phyloP scores from a whole-genome alignment of 2,888 invertebrate genomes.

The Agrochola lychnidis region DNA sequence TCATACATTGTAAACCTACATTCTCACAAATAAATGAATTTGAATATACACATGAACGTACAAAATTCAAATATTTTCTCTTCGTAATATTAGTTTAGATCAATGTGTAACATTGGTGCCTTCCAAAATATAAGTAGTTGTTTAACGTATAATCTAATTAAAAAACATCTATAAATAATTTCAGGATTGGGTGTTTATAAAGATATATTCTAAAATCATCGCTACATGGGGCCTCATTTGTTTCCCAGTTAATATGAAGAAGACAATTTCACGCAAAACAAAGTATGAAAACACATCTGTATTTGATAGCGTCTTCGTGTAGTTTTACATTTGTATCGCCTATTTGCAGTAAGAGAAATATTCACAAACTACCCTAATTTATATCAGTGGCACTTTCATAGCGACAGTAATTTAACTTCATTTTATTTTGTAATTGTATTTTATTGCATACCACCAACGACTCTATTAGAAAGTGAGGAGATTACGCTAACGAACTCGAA shows the following conservation, averaged over 20 bases:
- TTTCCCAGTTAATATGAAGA: not conserved
- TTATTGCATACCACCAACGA: constrained; percentile 72
- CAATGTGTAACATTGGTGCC: constrained; percentile 4
- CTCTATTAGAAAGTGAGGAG: constrained; percentile 82
- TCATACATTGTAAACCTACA: no score
- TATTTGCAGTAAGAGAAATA: constrained; percentile 48
- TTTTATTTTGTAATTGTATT: constrained; percentile 76
- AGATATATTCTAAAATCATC: constrained; percentile 12
- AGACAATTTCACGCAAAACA: constrained; percentile 24
- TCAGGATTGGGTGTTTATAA: not conserved
- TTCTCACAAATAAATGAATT: no score
- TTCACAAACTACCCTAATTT: constrained; percentile 57
- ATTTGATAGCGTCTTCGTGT: constrained; percentile 31
- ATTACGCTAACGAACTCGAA: constrained; percentile 81
- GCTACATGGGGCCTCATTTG: constrained; percentile 12
- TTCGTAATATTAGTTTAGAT: no score
- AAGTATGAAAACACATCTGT: constrained; percentile 46
- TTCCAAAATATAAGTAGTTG: not conserved
- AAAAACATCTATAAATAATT: not conserved
- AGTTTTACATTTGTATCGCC: constrained; percentile 20
- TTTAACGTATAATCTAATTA: not conserved
- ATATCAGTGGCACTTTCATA: constrained; percentile 62
- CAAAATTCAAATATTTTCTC: no score
- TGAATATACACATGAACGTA: no score
- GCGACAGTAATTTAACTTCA: constrained; percentile 65